These are phyloP conservation scores for Calyptommatus sinebrachiatus DNA, from an alignment of 2,113 vertebrate genomes.

Conservation along the genomic window DNA sequence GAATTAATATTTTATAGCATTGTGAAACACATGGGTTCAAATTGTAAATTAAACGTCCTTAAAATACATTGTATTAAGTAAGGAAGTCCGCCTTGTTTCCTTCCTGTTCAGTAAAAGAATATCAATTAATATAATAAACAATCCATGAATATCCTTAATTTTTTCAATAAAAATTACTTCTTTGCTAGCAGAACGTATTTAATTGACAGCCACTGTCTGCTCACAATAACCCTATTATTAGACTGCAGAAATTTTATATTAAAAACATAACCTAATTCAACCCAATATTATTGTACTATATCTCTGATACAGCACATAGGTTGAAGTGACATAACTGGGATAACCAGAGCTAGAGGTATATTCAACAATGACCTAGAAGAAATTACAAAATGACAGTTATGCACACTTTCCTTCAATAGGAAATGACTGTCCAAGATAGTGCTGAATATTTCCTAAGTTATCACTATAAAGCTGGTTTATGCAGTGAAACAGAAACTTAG, in stretches of 20 bases:
- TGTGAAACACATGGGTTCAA: neutral
- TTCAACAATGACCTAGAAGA: conserved; percentile 11
- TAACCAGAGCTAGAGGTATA: conserved; percentile 42
- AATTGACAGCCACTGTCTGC: neutral
- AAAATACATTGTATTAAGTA: neutral
- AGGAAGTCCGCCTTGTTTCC: neutral
- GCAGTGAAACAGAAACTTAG: conserved; percentile 15
- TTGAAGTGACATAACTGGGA: conserved; percentile 54
- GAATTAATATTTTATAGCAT: neutral
- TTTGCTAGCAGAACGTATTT: neutral
- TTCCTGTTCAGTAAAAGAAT: neutral
- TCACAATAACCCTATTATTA: neutral
- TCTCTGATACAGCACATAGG: conserved; percentile 1
- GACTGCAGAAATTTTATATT: neutral
- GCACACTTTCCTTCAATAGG: neutral
- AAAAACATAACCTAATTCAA: conserved; percentile 35
- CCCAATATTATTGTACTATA: conserved; percentile 28
- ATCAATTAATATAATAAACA: too few relatives aligned
- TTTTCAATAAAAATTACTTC: neutral
- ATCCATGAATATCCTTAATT: neutral
- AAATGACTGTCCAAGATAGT: conserved; percentile 8
- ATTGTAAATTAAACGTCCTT: neutral
- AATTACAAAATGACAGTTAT: neutral
- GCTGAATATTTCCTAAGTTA: neutral
- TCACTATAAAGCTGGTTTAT: neutral